Evolutionary conservation across 2,797 vertebrate species (phyloP).

Genomic region (Hyperoplus immaculatus): DNA sequence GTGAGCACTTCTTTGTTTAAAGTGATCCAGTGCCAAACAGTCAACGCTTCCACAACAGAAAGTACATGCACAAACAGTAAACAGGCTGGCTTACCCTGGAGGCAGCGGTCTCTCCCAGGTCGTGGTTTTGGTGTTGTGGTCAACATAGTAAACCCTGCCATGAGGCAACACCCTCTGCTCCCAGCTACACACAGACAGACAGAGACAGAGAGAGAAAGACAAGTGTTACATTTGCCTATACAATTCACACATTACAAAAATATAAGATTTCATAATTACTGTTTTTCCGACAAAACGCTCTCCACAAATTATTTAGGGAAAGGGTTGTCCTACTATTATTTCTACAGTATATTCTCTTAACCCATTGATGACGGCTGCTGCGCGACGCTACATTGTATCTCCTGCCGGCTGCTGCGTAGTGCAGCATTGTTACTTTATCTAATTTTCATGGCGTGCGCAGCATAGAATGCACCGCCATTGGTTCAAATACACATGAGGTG

Average conservation of each 20-base stretch:
- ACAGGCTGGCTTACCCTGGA: constrained; percentile 87
- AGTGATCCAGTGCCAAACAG: background rate
- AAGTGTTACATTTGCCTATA: background rate
- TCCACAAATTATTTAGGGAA: background rate
- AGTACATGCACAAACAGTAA: background rate
- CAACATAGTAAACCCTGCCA: constrained; percentile 96
- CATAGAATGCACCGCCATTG: no score
- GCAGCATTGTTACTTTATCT: no score
- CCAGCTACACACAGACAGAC: constrained; percentile 86
- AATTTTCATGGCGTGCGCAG: no score
- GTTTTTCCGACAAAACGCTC: background rate
- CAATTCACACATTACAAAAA: background rate
- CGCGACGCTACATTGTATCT: no score
- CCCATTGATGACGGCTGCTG: no score
- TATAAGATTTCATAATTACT: background rate
- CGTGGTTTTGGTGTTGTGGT: constrained; percentile 99
- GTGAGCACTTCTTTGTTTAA: background rate
- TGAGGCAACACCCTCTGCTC: constrained; percentile 95
- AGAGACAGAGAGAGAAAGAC: constrained; percentile 38
- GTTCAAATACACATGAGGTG: no score
- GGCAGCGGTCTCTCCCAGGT: constrained; percentile 99
- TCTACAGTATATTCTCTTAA: no score
- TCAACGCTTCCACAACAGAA: background rate
- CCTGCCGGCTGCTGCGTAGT: no score
- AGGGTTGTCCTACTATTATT: background rate